phyloP scores from a whole-genome alignment of 2,888 invertebrate species.

The Sphinx pinastri region DNA sequence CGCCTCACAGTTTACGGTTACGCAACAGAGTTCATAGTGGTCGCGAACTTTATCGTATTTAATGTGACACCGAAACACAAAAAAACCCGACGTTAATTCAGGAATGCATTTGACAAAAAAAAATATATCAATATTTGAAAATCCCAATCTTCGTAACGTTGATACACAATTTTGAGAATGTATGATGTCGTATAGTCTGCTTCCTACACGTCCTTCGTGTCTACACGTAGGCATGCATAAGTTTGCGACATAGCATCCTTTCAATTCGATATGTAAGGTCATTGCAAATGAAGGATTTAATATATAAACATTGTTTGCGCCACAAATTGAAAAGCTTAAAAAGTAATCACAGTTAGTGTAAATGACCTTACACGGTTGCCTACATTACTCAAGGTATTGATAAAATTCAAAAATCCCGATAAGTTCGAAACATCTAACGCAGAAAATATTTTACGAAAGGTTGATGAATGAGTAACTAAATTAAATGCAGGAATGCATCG shows the following conservation, averaged over 20 bases:
- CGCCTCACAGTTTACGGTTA: background rate
- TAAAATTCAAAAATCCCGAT: conserved; percentile 1
- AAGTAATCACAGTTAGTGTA: background rate
- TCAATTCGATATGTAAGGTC: conserved; percentile 19
- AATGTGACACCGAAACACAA: background rate
- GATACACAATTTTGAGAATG: background rate
- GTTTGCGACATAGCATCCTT: conserved; percentile 21
- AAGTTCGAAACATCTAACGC: background rate
- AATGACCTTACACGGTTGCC: background rate
- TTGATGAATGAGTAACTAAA: conserved; percentile 45
- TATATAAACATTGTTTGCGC: background rate
- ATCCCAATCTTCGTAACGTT: too few species aligned
- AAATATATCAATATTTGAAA: background rate
- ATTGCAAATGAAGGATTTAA: conserved; percentile 8
- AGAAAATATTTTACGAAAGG: conserved; percentile 32
- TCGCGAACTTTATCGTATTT: background rate
- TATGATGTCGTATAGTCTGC: background rate
- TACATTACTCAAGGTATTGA: background rate
- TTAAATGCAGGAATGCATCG: conserved; percentile 62
- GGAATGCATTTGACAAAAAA: background rate
- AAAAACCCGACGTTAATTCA: background rate
- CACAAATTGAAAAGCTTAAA: conserved; percentile 16
- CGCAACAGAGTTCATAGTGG: conserved; percentile 6
- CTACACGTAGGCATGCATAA: background rate
- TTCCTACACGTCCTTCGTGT: conserved; percentile 16